These are phyloP conservation scores for Candidula unifasciata DNA, from an alignment of 2,888 invertebrate species.

Conservation along the genomic window DNA sequence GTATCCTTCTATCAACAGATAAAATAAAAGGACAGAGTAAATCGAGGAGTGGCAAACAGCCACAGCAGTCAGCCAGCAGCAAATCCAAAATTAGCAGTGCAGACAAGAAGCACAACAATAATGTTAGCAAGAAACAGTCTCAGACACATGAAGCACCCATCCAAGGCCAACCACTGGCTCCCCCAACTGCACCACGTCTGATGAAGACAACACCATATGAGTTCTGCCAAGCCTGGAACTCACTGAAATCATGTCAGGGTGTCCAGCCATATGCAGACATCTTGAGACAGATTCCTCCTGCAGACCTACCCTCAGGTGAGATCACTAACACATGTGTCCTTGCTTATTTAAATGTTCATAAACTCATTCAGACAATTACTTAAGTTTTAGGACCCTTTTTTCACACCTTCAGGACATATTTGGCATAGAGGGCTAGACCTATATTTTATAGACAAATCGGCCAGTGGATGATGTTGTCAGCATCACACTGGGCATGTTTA, in stretches of 20 bases:
- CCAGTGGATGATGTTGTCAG: too few relatives aligned
- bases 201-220: constrained; percentile 74
- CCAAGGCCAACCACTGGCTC: constrained; percentile 61
- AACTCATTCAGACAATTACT: too few relatives aligned
- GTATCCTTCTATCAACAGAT: constrained; percentile 1
- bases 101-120: constrained; percentile 18
- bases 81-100: constrained; percentile 28
- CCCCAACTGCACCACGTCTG: constrained; percentile 57
- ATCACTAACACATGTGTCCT: neutral
- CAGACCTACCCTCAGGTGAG: constrained; percentile 70
- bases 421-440: too few relatives aligned
- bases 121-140: constrained; percentile 20
- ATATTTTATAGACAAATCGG: too few relatives aligned
- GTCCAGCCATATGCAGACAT: constrained; percentile 72
- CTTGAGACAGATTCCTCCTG: constrained; percentile 70
- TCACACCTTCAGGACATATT: too few relatives aligned
- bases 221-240: constrained; percentile 76
- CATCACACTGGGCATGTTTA: too few relatives aligned
- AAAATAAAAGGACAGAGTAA: constrained; percentile 40
- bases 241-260: constrained; percentile 67
- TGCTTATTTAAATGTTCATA: neutral
- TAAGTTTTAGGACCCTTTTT: too few relatives aligned
- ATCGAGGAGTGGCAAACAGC: constrained; percentile 31
- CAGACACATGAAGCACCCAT: constrained; percentile 19
- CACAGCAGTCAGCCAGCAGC: constrained; percentile 15